phyloP scores from a whole-genome alignment of 2,888 invertebrate species.

The Limnephilus marmoratus region DNA sequence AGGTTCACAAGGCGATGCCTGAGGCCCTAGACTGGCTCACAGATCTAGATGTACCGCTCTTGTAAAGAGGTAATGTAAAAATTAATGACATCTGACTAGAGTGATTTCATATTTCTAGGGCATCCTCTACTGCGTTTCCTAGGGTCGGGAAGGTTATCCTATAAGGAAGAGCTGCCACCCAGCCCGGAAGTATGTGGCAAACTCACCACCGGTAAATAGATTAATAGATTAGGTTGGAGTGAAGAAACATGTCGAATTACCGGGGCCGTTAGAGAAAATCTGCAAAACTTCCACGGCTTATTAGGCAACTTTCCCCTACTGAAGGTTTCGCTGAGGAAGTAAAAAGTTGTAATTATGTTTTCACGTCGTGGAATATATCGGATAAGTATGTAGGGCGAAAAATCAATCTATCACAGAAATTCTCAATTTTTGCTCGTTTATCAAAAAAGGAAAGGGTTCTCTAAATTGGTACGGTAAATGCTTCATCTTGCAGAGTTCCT shows the following conservation, averaged over 20 bases:
- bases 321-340: not conserved
- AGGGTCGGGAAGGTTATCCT: not conserved
- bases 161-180: not conserved
- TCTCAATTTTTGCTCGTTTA: not conserved
- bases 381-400: not conserved
- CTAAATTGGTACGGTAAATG: too few relatives aligned
- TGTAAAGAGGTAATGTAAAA: too few relatives aligned
- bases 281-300: slow-evolving; percentile 22
- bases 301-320: slow-evolving; percentile 11
- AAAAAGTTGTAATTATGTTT: slow-evolving; percentile 2
- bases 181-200: slow-evolving; percentile 28
- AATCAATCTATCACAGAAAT: not conserved
- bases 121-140: not conserved
- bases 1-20: too few relatives aligned
- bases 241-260: slow-evolving; percentile 58
- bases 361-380: not conserved
- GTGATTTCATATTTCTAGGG: not conserved
- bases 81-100: too few relatives aligned
- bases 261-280: slow-evolving; percentile 50
- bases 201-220: not conserved
- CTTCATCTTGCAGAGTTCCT: too few relatives aligned
- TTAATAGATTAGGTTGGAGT: slow-evolving; percentile 46
- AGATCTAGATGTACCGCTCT: too few relatives aligned
- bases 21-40: too few relatives aligned
- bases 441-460: not conserved